Base-by-base conservation (phyloP, 2,113 vertebrate genomes). In the Progne subis region DNA sequence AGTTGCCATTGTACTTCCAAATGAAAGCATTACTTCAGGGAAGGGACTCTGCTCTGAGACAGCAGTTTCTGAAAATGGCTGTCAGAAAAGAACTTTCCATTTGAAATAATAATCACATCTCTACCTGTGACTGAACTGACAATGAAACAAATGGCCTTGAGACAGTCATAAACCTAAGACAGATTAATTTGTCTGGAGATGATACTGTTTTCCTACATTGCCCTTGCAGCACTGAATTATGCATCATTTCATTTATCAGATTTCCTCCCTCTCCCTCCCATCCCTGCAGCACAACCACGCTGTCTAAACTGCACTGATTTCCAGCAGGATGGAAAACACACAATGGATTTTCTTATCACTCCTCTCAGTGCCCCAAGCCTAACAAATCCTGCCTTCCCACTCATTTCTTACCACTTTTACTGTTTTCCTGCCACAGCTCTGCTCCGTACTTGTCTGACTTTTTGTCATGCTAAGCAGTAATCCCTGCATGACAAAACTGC, bases 181-280 rank as follows among this genome's bases (percentile, higher is more conserved):
- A 65, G 72, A 95, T 91, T 79, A 72, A 95, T 97, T 95, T 79
- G 95, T 85, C 78, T 87, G 56, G 75, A 69, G 78, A 75, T 50
- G 82, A 89, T 47, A 49, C 70, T 31, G 47, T 32, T 88, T 92
- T 92, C 88, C 94, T 26, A 12, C 84, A 56, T 60, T 93, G 88
- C 82, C 94, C 86, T 94, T 92, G 86, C 85, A 88, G 88, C 92
- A 81, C 93, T 97, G 93, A 96, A 96, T 96, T 87, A 89, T 72
- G 57, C 76, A 88, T 81, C 92, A 46, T 84, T 87, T 77, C 76
- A 95, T 90, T 95, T 89, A 81, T 96, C 87, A 95, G 91, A 75
- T 95, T 85, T 65, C 82, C 93, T 80, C 86, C 65, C 75, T 91
- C 60, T 82, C 80, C 53, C 71, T 52, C 77, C 92, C 63, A 46